A percentile compares a stretch with the other conserved stretches of the same genome.
These are phyloP conservation scores for Cardinalis cardinalis DNA, from an alignment of 2,113 vertebrate genomes.

Conservation along the genomic window DNA sequence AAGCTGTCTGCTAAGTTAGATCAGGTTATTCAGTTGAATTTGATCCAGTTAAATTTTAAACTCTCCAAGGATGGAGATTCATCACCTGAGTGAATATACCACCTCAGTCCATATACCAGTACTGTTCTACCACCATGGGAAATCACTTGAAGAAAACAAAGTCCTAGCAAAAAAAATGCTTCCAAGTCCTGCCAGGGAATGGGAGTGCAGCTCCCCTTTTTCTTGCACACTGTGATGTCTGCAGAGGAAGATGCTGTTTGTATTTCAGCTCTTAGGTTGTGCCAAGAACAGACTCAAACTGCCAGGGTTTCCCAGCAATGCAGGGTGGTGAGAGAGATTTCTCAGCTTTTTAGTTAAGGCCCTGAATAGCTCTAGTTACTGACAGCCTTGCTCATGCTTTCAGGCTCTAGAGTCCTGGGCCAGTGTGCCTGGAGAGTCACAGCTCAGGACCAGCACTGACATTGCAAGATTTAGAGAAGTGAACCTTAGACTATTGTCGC, in stretches of 20 bases:
- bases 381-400: background rate
- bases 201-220: background rate
- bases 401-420: background rate
- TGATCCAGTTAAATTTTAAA: background rate
- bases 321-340: background rate
- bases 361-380: background rate
- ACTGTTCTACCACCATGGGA: background rate
- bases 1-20: background rate
- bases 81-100: background rate
- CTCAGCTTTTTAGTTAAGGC: background rate
- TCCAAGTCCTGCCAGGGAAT: background rate
- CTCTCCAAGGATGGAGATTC: background rate
- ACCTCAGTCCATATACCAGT: background rate
- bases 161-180: background rate
- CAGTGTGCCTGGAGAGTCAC: background rate
- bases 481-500: background rate
- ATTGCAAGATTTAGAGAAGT: background rate
- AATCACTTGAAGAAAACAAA: background rate
- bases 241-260: background rate
- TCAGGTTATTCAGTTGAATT: background rate
- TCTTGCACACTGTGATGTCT: background rate
- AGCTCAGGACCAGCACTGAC: background rate
- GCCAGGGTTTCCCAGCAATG: background rate
- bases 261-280: background rate
- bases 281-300: background rate